These are phyloP conservation scores for Pseudotriccus pelzelni DNA, from an alignment of 2,797 vertebrate species.

Conservation along the genomic window DNA sequence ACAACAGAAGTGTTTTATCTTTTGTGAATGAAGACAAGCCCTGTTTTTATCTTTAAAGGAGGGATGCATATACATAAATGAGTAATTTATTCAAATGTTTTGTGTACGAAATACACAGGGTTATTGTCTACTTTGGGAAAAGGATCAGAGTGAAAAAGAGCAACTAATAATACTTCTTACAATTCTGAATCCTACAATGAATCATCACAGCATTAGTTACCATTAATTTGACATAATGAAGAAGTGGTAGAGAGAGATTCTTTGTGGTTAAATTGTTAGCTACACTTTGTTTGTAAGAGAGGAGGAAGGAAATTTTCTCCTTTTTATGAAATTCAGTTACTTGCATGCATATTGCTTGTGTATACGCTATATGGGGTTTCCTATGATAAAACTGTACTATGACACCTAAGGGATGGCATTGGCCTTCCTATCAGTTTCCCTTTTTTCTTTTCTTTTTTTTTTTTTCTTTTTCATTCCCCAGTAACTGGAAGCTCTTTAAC, in stretches of 20 bases:
- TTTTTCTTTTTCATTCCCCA: neutral
- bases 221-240: slow-evolving; percentile 24
- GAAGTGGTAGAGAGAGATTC: neutral
- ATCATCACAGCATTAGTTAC: neutral
- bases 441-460: neutral
- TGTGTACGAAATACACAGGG: neutral
- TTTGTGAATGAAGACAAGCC: slow-evolving; percentile 52
- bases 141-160: slow-evolving; percentile 10
- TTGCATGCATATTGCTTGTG: neutral
- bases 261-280: neutral
- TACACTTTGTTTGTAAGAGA: neutral
- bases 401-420: neutral
- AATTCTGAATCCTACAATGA: slow-evolving; percentile 33
- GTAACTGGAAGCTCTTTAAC: slow-evolving; percentile 1
- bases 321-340: neutral
- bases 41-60: slow-evolving; percentile 49
- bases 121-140: slow-evolving; percentile 11
- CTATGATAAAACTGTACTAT: neutral
- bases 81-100: slow-evolving; percentile 60
- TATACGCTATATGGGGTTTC: neutral
- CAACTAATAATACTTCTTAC: slow-evolving; percentile 7
- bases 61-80: slow-evolving; percentile 9
- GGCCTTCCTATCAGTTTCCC: neutral
- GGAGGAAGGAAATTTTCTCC: neutral
- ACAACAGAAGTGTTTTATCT: neutral